Percentiles rank a stretch among this genome's conserved stretches.
Evolutionary conservation across 2,888 invertebrate genomes (phyloP).

Genomic region (Drosophila mimica): DNA sequence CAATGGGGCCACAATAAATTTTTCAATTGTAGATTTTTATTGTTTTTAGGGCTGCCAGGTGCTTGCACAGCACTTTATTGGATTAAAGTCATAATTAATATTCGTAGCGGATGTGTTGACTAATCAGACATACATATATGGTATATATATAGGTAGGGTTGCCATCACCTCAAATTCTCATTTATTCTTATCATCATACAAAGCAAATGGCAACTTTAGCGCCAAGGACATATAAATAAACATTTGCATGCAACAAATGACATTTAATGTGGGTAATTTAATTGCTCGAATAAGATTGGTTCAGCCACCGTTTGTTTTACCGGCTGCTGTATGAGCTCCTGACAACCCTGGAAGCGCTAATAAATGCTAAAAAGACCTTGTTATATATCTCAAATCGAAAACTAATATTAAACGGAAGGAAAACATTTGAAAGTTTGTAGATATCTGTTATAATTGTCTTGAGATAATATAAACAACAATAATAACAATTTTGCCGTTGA

Average conservation of each 20-base stretch:
- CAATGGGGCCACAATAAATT: conserved; percentile 50
- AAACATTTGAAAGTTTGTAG: conserved; percentile 2
- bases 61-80: conserved; percentile 1
- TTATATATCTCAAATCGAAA: conserved; percentile 16
- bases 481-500: neutral
- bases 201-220: no score
- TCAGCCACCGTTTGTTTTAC: neutral
- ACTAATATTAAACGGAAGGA: neutral
- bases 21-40: conserved; percentile 57
- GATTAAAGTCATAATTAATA: neutral
- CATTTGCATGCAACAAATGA: neutral
- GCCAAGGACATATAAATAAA: neutral
- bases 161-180: conserved; percentile 27
- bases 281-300: neutral
- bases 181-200: neutral
- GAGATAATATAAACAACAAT: conserved; percentile 13
- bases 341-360: conserved; percentile 66
- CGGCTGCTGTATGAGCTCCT: conserved; percentile 23
- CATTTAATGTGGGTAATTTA: neutral
- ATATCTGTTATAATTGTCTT: neutral
- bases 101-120: neutral
- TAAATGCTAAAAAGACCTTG: conserved; percentile 18
- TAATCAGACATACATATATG: conserved; percentile 4
- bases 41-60: conserved; percentile 67
- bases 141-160: conserved; percentile 42